phyloP scores from a whole-genome alignment of 2,113 vertebrate species.

The Cottus gobio region DNA sequence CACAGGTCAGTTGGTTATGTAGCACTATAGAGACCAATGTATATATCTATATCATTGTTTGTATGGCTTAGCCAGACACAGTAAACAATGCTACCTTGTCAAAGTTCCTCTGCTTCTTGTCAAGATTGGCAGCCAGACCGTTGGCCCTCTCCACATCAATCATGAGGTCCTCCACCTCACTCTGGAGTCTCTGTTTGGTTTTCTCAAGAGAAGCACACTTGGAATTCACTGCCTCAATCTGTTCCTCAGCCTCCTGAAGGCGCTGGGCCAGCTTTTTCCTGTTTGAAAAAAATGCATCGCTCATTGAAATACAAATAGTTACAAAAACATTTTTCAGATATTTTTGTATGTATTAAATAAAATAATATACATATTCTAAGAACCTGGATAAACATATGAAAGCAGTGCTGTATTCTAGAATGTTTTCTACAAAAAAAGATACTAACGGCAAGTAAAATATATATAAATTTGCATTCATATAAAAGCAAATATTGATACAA shows the following conservation, averaged over 20 bases:
- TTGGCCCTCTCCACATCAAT: slow-evolving; percentile 70
- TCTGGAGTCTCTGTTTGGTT: slow-evolving; percentile 73
- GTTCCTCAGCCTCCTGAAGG: slow-evolving; percentile 27
- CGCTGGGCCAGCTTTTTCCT: slow-evolving; percentile 1
- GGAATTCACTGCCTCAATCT: slow-evolving; percentile 62
- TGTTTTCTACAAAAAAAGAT: background rate
- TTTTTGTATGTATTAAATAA: background rate
- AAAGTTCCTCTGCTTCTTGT: slow-evolving; percentile 75
- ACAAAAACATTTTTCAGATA: background rate
- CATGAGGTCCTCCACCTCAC: slow-evolving; percentile 78
- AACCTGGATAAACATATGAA: background rate
- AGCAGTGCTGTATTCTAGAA: background rate
- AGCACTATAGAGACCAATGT: background rate
- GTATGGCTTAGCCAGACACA: background rate
- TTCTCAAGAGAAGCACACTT: slow-evolving; percentile 76
- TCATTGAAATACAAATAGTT: background rate
- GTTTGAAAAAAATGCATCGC: background rate
- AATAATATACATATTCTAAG: background rate
- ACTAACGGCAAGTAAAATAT: background rate
- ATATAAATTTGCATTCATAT: background rate
- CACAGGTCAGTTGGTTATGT: background rate
- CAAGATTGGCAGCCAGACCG: slow-evolving; percentile 36
- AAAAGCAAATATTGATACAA: background rate
- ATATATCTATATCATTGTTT: background rate
- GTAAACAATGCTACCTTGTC: slow-evolving; percentile 60